Percentiles rank a stretch among this genome's conserved stretches.
phyloP scores from a whole-genome alignment of 2,113 vertebrate species.

The Grus americana region DNA sequence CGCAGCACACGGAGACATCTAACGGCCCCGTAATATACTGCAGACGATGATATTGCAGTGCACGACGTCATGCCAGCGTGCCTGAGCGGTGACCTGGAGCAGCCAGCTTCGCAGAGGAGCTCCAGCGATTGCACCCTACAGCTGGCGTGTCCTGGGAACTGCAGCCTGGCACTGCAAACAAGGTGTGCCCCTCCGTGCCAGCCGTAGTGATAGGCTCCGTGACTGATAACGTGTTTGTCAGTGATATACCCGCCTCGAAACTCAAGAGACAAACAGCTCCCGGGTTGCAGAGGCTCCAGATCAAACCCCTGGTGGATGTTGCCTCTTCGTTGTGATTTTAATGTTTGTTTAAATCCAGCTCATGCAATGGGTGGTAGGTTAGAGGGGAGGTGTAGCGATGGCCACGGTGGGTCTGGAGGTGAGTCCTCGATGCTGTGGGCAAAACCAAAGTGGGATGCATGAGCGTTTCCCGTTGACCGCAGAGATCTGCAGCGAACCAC shows the following conservation, averaged over 20 bases:
- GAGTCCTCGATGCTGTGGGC: background rate
- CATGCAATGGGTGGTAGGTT: rapidly evolving
- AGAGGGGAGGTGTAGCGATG: background rate
- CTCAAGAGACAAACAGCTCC: background rate
- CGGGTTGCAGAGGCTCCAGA: background rate
- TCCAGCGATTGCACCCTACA: background rate
- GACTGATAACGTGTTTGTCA: background rate
- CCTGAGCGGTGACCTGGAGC: background rate
- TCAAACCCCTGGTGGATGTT: background rate
- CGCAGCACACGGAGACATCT: background rate
- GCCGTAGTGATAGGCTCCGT: background rate
- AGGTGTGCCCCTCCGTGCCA: background rate
- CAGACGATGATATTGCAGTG: background rate
- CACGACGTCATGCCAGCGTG: rapidly evolving
- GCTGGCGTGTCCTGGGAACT: background rate
- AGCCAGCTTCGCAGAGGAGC: background rate
- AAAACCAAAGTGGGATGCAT: background rate
- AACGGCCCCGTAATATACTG: background rate
- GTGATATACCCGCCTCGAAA: background rate
- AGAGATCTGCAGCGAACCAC: background rate
- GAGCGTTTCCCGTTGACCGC: rapidly evolving
- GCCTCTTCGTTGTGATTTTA: background rate
- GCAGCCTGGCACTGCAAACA: background rate
- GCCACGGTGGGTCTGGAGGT: background rate
- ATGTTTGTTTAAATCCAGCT: background rate